phyloP scores from a whole-genome alignment of 2,797 vertebrate species.

The Anguilla megastoma region DNA sequence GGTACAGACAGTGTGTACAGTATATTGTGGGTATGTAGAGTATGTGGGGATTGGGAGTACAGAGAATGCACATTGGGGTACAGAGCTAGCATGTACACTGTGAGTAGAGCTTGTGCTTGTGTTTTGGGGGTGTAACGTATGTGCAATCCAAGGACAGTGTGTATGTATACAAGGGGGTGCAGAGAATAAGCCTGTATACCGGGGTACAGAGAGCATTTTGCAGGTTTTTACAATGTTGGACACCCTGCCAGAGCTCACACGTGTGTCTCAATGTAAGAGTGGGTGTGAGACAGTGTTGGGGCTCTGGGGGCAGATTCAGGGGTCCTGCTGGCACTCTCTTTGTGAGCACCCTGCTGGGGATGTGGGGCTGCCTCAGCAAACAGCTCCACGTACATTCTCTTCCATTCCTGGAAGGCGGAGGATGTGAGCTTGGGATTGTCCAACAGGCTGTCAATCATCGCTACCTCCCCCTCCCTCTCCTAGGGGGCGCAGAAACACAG shows the following conservation, averaged over 20 bases:
- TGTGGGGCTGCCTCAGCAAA: constrained; percentile 83
- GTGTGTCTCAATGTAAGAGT: constrained; percentile 97
- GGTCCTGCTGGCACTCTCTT: constrained; percentile 70
- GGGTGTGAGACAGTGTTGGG: constrained; percentile 88
- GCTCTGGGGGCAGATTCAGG: constrained; percentile 76
- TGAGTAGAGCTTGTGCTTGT: neutral
- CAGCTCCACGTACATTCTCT: constrained; percentile 90
- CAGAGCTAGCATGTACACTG: neutral
- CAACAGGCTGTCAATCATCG: constrained; percentile 94
- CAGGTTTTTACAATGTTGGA: too few species aligned
- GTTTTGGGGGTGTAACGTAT: too few species aligned
- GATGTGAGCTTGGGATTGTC: constrained; percentile 91
- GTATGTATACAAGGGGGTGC: too few species aligned
- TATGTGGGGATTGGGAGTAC: neutral
- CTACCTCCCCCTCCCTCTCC: constrained; percentile 98
- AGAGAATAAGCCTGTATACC: too few species aligned
- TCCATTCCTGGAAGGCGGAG: constrained; percentile 97
- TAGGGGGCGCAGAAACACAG: constrained; percentile 76
- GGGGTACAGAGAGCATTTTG: too few species aligned
- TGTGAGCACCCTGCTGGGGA: constrained; percentile 67
- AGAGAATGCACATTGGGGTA: neutral
- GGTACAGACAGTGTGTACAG: neutral
- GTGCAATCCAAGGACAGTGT: too few species aligned
- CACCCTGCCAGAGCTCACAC: constrained; percentile 73
- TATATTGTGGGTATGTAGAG: neutral